Base-by-base conservation (phyloP, 1,140 invertebrate species). In the Lucilia cuprina region DNA sequence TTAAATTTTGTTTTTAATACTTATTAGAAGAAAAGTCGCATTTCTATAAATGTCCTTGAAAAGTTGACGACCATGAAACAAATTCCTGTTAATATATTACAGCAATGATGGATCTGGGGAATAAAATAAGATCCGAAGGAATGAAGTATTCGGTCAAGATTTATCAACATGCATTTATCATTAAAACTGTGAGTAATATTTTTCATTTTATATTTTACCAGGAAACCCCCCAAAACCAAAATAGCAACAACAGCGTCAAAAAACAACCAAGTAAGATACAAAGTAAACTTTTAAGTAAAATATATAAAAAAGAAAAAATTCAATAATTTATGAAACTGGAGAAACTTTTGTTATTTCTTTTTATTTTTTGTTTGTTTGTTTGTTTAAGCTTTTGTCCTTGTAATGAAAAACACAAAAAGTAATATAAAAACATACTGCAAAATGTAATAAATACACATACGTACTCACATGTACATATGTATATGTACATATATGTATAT, bases 261-360 rank as follows among this genome's bases (percentile, higher is more conserved):
- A 60, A 60, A 60, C 17, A 60, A 60, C 4, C 13, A 60, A 60
- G 13, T 60, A 60, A 60, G 17, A 60, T 14, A 14, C 17, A 60
- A 60, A 14, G 50, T 60, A 60, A 14, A 60, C 2, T 41, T 41
- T 41, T n/a, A 60, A 60, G 50, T 60, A 60, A 60, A 60, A 60
- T 60, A 30, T 30, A 30, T 30, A 14, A 60, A 14, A 12, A 60
- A 60, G 17, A 41, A 0, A 41, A 77, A 41, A 41, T 34, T 77
- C 34, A 77, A 77, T 77, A 41, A 77, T 77, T 77, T 41, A 77
- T 41, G 74, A 77, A 77, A 77, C 74, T 35, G 74, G n/a, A 77
- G 74, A 41, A 77, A 77, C 30, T 77, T 77, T 77, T 77, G 17
- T 60, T 60, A 60, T 60, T 60, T 60, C 50, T 60, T n/a, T 60